Conservation (phyloP, 2,113 vertebrate species). For the Oryctolagus cuniculus region mOryCun1.1 NC_091432.1:114140001-114140500, state of each 20-base stretch:
- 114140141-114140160: not conserved
- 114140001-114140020: not conserved
- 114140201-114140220: not conserved
- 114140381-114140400: not conserved
- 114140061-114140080: not conserved
- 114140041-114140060: not conserved
- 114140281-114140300: not conserved
- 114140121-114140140: not conserved
- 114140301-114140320: not conserved
- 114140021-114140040: not conserved
- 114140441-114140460: not conserved
- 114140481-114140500: not conserved
- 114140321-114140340: not conserved
- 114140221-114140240: not conserved
- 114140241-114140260: not conserved
- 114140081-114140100: not conserved
- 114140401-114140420: not conserved
- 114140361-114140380: not conserved
- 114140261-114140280: not conserved
- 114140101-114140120: not conserved
- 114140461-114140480: not conserved
- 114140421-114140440: not conserved
- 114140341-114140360: not conserved
- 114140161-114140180: not conserved
- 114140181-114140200: not conserved